Base-by-base conservation (phyloP, 2,888 invertebrate species). In the Ephialtes manifestator region DNA sequence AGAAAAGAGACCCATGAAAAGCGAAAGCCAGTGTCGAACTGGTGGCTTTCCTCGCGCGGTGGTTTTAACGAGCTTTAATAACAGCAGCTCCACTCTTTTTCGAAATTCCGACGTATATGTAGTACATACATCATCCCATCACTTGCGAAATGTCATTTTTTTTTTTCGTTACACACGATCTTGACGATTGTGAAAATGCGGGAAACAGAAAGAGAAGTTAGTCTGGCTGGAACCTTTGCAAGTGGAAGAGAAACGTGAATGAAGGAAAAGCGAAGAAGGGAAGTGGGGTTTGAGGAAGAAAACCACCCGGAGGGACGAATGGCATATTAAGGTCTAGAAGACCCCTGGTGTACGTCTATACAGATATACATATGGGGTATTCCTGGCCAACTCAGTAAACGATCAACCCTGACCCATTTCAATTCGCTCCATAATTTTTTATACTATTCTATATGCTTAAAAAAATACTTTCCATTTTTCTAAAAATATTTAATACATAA, bases 1-100 rank as follows among this genome's bases (percentile, higher is more conserved):
- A 75, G 13, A 31, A 18, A 20, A 10, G 48, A 43, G 43, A 48
- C 11, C 18, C 7, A 20, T 60, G 60, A 48, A 63, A 75, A 46
- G 31, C 60, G 7, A 46, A 20, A 60, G n/a, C 15, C 43, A 31
- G 28, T 48, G 28, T 60, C 20, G 13, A 65, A 65, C 65, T 18
- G 39, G 10, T 39, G 20, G 8, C 18, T 65, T 11, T 65, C 39
- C 8, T 39, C 65, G 13, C 39, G 35, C 20, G 18, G 63, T 65
- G 3, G 18, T 65, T 65, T 65, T 74, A 28, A 60, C 53, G 60
- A 60, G 74, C 31, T 63, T 63, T 63, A 60, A 46, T 60, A 74
- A 74, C 43, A 11, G 74, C 74, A 74, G 74, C 74, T 74, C 60
- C 43, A 46, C 18, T 28, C 28, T 68, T 68, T 68, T 75, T 48